These are phyloP conservation scores for Rhinogobio ventralis DNA, from an alignment of 2,797 vertebrate species.

Conservation along the genomic window DNA sequence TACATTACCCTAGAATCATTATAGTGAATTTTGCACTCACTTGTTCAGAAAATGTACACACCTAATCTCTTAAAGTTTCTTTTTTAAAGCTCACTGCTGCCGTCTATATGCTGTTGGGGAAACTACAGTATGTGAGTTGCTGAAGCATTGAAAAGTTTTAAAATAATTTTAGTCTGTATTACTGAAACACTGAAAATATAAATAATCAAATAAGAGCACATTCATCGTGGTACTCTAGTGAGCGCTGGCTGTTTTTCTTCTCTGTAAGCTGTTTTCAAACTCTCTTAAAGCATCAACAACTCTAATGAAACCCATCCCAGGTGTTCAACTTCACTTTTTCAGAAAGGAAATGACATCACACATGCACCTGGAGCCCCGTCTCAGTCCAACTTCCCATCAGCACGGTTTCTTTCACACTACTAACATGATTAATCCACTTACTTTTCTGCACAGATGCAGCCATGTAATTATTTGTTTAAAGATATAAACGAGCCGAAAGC, in stretches of 20 bases:
- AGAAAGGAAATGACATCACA: slow-evolving; percentile 38
- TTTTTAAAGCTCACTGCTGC: slow-evolving; percentile 65
- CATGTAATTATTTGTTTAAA: slow-evolving; percentile 43
- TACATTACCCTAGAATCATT: neutral
- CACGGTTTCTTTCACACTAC: neutral
- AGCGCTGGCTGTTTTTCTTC: neutral
- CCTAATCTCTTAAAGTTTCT: neutral
- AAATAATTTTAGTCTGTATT: neutral
- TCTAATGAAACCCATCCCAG: slow-evolving; percentile 11
- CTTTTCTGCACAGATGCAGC: slow-evolving; percentile 28
- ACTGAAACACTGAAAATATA: neutral
- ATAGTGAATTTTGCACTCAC: neutral
- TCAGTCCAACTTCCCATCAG: slow-evolving; percentile 14
- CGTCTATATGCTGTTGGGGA: slow-evolving; percentile 60
- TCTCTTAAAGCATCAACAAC: neutral
- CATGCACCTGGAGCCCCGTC: slow-evolving; percentile 25
- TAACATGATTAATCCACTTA: slow-evolving; percentile 19
- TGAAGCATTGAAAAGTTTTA: neutral
- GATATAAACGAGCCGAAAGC: slow-evolving; percentile 19
- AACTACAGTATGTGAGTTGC: neutral
- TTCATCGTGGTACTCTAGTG: neutral
- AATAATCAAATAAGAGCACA: neutral
- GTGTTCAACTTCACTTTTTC: neutral
- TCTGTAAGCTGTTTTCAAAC: neutral
- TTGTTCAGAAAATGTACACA: neutral